Conservation (phyloP, 2,888 invertebrate species). For the Ochropacha duplaris region DNA sequence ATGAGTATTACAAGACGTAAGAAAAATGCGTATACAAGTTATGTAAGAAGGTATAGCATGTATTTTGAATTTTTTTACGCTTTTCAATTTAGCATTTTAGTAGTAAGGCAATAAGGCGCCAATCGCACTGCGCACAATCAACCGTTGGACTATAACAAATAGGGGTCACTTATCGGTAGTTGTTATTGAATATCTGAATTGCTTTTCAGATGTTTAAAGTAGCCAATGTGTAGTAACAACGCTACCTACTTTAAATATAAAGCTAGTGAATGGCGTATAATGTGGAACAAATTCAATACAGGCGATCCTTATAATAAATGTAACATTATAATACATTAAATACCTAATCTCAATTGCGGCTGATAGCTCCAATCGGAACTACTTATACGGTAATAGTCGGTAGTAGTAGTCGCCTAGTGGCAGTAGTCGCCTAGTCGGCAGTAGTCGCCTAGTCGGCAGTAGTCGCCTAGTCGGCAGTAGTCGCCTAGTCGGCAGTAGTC, state of each 20-base stretch:
- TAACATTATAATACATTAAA: too few species aligned
- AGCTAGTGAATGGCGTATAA: slow-evolving; percentile 20
- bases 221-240: neutral
- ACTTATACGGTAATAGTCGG: too few species aligned
- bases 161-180: neutral
- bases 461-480: too few species aligned
- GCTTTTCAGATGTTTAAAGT: neutral
- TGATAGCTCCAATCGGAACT: too few species aligned
- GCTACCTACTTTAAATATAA: slow-evolving; percentile 18
- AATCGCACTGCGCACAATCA: neutral
- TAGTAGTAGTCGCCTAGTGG: too few species aligned
- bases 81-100: neutral
- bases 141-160: neutral
- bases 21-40: neutral
- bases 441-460: too few species aligned
- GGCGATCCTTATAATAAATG: too few species aligned
- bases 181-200: neutral
- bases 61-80: neutral
- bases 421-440: too few species aligned
- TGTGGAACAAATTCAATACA: slow-evolving; percentile 13
- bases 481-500: too few species aligned
- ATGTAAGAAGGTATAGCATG: too few species aligned
- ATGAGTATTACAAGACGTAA: neutral
- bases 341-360: neutral
- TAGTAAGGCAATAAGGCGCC: neutral